Evolutionary conservation across 2,113 vertebrate species (phyloP), one percentile per base, ranked within the genome.

Genomic region (Collichthys lucidus): DNA sequence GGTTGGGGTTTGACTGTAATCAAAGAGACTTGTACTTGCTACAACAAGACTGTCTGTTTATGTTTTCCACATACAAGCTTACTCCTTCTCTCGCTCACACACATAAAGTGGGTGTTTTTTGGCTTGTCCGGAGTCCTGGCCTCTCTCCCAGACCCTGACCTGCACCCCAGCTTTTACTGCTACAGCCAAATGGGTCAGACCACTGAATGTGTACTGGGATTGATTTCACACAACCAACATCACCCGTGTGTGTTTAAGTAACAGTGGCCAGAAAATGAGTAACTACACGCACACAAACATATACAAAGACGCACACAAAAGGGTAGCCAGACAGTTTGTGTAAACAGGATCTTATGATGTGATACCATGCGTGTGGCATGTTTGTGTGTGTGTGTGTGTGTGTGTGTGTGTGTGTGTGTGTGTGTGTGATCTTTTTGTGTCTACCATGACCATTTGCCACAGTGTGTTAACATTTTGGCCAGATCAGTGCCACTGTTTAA

Each of bases 121-220:
- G 85, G 89, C 91, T 80, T 74, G 81, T 87, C 83, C 50, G 2
- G 71, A 80, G 64, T 75, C 44, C 81, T 93, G 91, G 86, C 82
- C 64, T 65, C 31, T 26, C 60, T 92, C 88, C 86, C 83, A 88
- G 87, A 88, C 70, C 49, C 35, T 83, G 75, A 85, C 88, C 78
- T 62, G 61, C 71, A 77, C 65, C 87, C 62, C 65, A 68, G 78
- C 64, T 63, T 56, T 67, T 77, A 80, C 65, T 46, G 74, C 84
- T 80, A 67, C 82, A 82, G 89, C 87, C 88, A 92, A 91, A 89
- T 87, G 74, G 74, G 87, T 91, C 85, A 88, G 68, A 85, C 69
- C 76, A 57, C 77, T 79, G 62, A 50, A 86, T 75, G 68, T 74
- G 62, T 57, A 50, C 57, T 73, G 46, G 82, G 87, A 86, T 88